Percentiles rank a stretch among this genome's conserved stretches.
These are phyloP conservation scores for Amiota communis DNA, from an alignment of 2,888 invertebrate species.

Conservation along the genomic window DNA sequence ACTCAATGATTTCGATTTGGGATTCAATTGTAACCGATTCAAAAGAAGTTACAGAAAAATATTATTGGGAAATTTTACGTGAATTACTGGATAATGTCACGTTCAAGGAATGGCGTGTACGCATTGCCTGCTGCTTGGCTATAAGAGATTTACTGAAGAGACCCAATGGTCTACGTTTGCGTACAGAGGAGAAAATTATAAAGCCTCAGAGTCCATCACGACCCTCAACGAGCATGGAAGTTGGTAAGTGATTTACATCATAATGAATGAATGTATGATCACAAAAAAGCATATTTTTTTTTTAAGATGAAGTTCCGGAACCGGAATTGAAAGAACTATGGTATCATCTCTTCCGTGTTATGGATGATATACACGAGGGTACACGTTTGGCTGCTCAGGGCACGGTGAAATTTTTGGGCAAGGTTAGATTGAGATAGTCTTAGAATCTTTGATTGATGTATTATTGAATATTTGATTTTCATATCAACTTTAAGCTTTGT, in stretches of 20 bases:
- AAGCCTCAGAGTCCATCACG: conserved; percentile 31
- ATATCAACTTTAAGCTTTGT: conserved; percentile 76
- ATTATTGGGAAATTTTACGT: conserved; percentile 75
- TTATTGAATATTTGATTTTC: conserved; percentile 34
- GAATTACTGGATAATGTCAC: conserved; percentile 89
- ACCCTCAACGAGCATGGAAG: conserved; percentile 46
- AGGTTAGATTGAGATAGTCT: conserved; percentile 75
- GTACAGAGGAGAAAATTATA: conserved; percentile 60
- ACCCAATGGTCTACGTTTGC: conserved; percentile 68
- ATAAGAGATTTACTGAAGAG: conserved; percentile 87
- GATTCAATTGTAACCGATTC: conserved; percentile 89
- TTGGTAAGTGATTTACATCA: conserved; percentile 42
- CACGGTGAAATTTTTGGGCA: conserved; percentile 82
- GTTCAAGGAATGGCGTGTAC: conserved; percentile 88
- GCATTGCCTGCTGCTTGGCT: conserved; percentile 93
- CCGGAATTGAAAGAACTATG: conserved; percentile 75
- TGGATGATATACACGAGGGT: conserved; percentile 95
- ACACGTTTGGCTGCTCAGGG: conserved; percentile 84
- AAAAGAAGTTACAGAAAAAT: conserved; percentile 81
- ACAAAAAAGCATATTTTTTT: neutral
- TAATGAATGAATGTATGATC: neutral
- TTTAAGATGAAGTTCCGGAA: conserved; percentile 68
- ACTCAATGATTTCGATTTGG: conserved; percentile 96
- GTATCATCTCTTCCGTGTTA: conserved; percentile 88
- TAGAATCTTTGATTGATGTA: neutral